A percentile compares a stretch with the other conserved stretches of the same genome.
Evolutionary conservation across 2,888 invertebrate species (phyloP).

Genomic region (Drosophila lutescens): DNA sequence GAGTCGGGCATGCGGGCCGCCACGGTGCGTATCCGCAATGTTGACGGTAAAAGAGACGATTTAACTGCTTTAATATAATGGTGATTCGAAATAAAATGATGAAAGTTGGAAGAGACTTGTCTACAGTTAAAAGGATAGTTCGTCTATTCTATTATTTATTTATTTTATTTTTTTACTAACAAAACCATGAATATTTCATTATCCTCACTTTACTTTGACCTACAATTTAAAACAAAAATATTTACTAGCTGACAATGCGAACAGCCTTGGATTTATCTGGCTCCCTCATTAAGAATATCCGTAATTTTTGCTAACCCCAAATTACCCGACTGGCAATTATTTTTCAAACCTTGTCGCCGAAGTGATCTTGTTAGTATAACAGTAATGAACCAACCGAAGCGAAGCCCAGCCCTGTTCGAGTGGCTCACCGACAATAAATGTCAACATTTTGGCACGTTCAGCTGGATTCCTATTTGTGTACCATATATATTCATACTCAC

Average conservation of each 20-base stretch:
- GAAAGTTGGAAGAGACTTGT: no score
- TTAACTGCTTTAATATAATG: constrained; percentile 9
- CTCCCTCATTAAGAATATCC: constrained; percentile 9
- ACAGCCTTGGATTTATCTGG: constrained; percentile 4
- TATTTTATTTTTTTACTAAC: no score
- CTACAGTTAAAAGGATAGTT: no score
- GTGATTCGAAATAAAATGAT: background rate
- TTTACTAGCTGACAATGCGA: background rate
- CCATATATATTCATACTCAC: constrained; percentile 28
- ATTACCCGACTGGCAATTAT: constrained; percentile 22
- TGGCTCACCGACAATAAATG: constrained; percentile 25
- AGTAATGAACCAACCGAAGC: constrained; percentile 8
- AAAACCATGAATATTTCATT: no score
- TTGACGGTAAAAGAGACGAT: background rate
- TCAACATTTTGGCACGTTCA: constrained; percentile 41
- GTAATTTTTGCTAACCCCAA: constrained; percentile 9
- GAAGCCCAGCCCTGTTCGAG: constrained; percentile 4
- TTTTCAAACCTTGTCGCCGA: constrained; percentile 13
- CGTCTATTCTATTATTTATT: no score
- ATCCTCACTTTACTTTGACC: no score
- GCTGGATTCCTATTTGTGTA: constrained; percentile 15
- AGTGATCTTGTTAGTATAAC: constrained; percentile 22
- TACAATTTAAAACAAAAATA: background rate
- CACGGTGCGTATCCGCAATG: constrained; percentile 34
- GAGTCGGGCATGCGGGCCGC: constrained; percentile 12